phyloP scores from a whole-genome alignment of 2,888 invertebrate species.

The Troilus luridus region DNA sequence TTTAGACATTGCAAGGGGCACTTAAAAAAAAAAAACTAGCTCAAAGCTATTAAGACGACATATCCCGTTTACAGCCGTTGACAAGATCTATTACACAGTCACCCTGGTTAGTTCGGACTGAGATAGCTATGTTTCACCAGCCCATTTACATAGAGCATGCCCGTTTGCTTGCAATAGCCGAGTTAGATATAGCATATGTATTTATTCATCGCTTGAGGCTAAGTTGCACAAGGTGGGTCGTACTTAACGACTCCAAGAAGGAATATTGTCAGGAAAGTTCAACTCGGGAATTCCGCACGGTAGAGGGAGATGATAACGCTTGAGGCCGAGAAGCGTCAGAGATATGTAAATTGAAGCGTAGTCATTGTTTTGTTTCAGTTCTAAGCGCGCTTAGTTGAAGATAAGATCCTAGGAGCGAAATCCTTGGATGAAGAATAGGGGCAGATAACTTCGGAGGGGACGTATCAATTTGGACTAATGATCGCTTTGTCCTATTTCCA shows the following conservation, averaged over 20 bases:
- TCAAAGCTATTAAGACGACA: neutral
- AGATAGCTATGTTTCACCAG: neutral
- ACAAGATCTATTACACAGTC: constrained; percentile 28
- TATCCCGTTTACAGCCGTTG: neutral
- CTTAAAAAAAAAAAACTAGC: neutral
- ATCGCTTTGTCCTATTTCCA: constrained; percentile 55
- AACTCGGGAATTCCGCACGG: neutral
- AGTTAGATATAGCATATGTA: neutral
- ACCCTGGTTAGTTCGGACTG: neutral
- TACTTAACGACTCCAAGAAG: neutral
- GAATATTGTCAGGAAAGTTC: constrained; percentile 16
- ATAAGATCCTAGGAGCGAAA: constrained; percentile 49
- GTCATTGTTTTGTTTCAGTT: constrained; percentile 6
- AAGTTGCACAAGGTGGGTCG: neutral
- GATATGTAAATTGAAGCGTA: constrained; percentile 46
- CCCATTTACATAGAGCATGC: neutral
- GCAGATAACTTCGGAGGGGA: constrained; percentile 38
- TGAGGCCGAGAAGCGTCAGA: neutral
- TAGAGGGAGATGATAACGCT: neutral
- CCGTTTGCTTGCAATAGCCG: neutral
- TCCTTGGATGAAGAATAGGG: constrained; percentile 55
- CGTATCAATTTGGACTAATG: constrained; percentile 58
- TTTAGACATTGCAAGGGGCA: too few relatives aligned
- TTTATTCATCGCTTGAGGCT: neutral
- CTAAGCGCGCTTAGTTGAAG: neutral